Percentiles rank a stretch among this genome's conserved stretches.
phyloP scores from a whole-genome alignment of 2,113 vertebrate genomes.

The Meleagris gallopavo region DNA sequence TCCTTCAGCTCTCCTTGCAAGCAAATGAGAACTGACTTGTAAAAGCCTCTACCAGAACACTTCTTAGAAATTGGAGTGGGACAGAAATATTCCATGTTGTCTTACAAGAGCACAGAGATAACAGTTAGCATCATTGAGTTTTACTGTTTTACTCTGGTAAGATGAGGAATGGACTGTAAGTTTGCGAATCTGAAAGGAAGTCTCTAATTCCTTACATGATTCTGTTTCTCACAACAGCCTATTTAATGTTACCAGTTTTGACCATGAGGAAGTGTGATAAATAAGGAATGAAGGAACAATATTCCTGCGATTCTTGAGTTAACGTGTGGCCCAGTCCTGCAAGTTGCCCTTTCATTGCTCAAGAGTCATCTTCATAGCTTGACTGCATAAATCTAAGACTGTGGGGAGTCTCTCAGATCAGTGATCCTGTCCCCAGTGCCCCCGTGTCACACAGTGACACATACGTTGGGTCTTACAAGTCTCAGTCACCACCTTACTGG shows the following conservation, averaged over 20 bases:
- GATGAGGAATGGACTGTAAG: background rate
- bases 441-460: background rate
- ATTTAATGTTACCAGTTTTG: background rate
- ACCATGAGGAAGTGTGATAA: background rate
- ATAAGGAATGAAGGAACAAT: background rate
- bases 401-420: background rate
- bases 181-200: background rate
- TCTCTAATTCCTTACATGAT: background rate
- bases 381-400: background rate
- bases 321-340: background rate
- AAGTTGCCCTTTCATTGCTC: background rate
- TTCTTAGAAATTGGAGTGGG: background rate
- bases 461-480: background rate
- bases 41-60: background rate
- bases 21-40: background rate
- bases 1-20: background rate
- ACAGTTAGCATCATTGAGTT: background rate
- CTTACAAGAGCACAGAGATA: background rate
- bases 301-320: background rate
- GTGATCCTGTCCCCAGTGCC: background rate
- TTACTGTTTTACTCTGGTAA: background rate
- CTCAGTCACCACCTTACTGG: background rate
- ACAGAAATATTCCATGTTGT: background rate
- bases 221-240: background rate
- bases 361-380: background rate